These are phyloP conservation scores for Leucophenga varia DNA, from an alignment of 1,140 invertebrate genomes.

Conservation along the genomic window DNA sequence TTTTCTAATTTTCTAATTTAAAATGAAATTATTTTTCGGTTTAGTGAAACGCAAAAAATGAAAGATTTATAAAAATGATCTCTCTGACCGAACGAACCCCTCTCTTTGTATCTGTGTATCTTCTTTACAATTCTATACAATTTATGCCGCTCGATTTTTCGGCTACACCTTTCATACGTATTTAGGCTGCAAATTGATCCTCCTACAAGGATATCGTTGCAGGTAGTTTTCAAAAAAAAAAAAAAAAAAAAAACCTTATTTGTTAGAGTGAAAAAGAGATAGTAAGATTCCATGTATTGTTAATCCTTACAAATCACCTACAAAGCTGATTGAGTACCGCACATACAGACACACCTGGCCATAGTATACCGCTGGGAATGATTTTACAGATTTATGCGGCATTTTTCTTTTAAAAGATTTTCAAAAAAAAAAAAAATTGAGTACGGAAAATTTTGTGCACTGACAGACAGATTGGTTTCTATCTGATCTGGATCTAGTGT, in stretches of 20 bases:
- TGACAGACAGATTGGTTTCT: too few relatives aligned
- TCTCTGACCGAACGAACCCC: too few relatives aligned
- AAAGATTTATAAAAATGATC: constrained; percentile 47
- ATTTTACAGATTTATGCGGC: too few relatives aligned
- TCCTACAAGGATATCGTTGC: constrained; percentile 26
- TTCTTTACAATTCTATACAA: too few relatives aligned
- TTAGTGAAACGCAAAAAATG: constrained; percentile 50
- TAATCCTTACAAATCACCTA: constrained; percentile 54
- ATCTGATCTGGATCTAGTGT: too few relatives aligned
- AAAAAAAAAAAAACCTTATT: too few relatives aligned
- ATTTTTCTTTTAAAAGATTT: too few relatives aligned
- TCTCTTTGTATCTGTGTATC: constrained; percentile 17
- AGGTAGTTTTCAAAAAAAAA: too few relatives aligned
- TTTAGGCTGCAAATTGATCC: constrained; percentile 52
- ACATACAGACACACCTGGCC: constrained; percentile 41
- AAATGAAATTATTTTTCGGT: constrained; percentile 16
- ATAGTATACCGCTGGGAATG: constrained; percentile 9
- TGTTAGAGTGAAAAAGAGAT: too few relatives aligned
- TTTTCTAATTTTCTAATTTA: constrained; percentile 4
- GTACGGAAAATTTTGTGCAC: too few relatives aligned
- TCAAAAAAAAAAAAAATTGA: too few relatives aligned
- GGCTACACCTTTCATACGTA: constrained; percentile 48
- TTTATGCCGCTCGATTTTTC: constrained; percentile 43
- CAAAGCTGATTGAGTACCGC: constrained; percentile 52
- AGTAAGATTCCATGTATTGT: too few relatives aligned